phyloP scores from a whole-genome alignment of 2,113 vertebrate genomes.

The Nyctereutes procyonoides region DNA sequence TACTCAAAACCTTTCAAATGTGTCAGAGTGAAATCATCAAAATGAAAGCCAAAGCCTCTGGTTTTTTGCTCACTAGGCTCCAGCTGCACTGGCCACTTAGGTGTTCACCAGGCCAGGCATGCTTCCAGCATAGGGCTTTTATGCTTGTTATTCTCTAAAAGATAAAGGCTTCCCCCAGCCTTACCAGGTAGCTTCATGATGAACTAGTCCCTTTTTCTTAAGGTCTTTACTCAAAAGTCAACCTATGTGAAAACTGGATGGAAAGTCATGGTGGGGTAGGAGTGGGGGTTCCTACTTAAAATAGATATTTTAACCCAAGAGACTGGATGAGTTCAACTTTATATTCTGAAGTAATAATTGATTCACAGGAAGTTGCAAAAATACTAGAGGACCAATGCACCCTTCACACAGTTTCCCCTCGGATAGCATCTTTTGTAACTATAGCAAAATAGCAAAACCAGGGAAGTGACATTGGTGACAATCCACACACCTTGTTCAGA shows the following conservation, averaged over 20 bases:
- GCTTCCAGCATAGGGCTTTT: not conserved
- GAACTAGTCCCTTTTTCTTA: not conserved
- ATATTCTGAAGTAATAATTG: slow-evolving; percentile 41
- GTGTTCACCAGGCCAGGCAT: too few species aligned
- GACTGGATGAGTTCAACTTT: not conserved
- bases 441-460: slow-evolving; percentile 11
- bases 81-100: not conserved
- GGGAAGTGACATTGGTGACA: not conserved
- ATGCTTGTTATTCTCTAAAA: not conserved
- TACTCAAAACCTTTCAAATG: not conserved
- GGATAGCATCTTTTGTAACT: not conserved
- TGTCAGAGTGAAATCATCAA: not conserved
- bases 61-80: not conserved
- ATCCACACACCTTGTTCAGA: not conserved
- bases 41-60: not conserved
- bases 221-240: slow-evolving; percentile 35
- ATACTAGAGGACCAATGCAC: not conserved
- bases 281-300: not conserved
- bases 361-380: slow-evolving; percentile 31
- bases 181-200: not conserved
- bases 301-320: not conserved
- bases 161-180: not conserved
- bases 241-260: not conserved
- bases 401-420: not conserved
- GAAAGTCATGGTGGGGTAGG: not conserved